Evolutionary conservation across 2,797 vertebrate genomes (phyloP).

Genomic region (Phylloscopus collybita): DNA sequence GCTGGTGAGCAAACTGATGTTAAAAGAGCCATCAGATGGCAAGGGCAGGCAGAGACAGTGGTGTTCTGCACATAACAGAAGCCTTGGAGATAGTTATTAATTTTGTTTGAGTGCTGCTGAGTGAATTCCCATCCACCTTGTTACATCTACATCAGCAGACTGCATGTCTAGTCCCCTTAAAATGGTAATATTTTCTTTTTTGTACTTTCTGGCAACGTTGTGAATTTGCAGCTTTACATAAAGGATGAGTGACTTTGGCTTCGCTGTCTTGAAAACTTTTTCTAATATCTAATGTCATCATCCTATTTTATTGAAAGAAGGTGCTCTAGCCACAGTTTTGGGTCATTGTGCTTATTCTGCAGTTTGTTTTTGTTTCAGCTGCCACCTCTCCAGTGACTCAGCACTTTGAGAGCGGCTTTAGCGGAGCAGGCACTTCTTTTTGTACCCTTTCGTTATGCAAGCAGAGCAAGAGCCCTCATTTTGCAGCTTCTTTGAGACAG

Average conservation of each 20-base stretch:
- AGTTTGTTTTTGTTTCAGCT: conserved; percentile 43
- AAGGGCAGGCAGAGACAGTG: neutral
- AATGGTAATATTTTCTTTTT: conserved; percentile 9
- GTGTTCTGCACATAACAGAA: neutral
- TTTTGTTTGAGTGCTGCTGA: neutral
- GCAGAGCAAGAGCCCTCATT: conserved; percentile 15
- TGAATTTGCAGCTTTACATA: neutral
- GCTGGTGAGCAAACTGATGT: neutral
- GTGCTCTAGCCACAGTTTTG: neutral
- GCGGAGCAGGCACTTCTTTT: neutral
- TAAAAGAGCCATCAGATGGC: neutral
- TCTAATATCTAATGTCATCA: neutral
- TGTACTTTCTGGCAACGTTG: neutral
- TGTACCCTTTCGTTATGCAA: conserved; percentile 18
- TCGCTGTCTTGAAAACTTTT: neutral
- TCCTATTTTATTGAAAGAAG: neutral
- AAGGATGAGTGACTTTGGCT: neutral
- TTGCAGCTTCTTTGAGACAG: conserved; percentile 3
- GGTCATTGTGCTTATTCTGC: neutral
- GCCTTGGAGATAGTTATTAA: neutral
- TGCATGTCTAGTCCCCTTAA: neutral
- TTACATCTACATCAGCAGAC: neutral
- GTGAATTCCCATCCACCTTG: conserved; percentile 21
- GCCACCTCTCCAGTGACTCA: conserved; percentile 47
- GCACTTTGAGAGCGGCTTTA: neutral